A percentile compares a stretch with the other conserved stretches of the same genome.
phyloP scores from a whole-genome alignment of 2,797 vertebrate species.

The Cygnus olor region DNA sequence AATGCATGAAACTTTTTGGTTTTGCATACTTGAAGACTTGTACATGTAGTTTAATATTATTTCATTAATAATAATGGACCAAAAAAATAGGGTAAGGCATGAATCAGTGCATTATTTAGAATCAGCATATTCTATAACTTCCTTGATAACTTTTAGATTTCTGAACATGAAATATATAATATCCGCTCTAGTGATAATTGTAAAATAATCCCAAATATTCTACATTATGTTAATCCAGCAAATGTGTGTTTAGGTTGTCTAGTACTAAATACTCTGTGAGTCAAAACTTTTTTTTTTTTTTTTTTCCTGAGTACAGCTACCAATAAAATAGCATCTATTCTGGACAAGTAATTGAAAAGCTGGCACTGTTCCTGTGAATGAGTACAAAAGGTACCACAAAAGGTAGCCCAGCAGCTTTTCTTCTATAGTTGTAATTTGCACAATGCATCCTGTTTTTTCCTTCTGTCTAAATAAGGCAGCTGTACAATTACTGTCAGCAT shows the following conservation, averaged over 20 bases:
- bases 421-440: not conserved
- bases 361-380: not conserved
- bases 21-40: not conserved
- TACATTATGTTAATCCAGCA: not conserved
- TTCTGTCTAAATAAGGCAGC: constrained; percentile 9
- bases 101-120: not conserved
- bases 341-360: not conserved
- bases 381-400: not conserved
- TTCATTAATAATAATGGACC: not conserved
- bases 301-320: not conserved
- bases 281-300: not conserved
- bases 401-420: not conserved
- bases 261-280: not conserved
- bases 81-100: not conserved
- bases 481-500: constrained; percentile 36
- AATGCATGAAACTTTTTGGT: not conserved
- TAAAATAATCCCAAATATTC: not conserved
- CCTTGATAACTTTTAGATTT: not conserved
- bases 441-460: not conserved
- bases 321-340: not conserved
- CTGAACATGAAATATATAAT: not conserved
- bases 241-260: not conserved
- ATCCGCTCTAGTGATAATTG: not conserved
- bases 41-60: not conserved
- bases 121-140: not conserved